Evolutionary conservation across 2,113 vertebrate genomes (phyloP).

Genomic region (Hydropotes inermis): DNA sequence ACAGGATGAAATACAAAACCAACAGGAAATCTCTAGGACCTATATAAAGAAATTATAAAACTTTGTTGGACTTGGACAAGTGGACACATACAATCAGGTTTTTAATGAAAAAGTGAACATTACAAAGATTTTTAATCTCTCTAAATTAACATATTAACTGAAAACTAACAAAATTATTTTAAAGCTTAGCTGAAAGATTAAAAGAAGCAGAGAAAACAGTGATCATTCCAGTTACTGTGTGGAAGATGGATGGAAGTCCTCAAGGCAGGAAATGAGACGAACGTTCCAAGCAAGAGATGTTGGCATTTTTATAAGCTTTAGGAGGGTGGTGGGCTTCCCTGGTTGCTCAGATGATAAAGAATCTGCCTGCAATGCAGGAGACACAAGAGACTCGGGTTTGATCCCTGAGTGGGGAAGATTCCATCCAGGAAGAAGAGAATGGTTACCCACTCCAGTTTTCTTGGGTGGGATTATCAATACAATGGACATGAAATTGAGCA

Average conservation of each 20-base stretch:
- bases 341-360: neutral
- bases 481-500: neutral
- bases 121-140: constrained; percentile 4
- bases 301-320: neutral
- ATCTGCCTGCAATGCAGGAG: neutral
- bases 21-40: neutral
- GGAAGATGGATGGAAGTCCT: neutral
- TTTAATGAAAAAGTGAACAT: neutral
- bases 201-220: neutral
- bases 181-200: neutral
- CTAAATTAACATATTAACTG: neutral
- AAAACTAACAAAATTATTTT: neutral
- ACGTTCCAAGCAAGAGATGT: neutral
- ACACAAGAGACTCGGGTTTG: neutral
- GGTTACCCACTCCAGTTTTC: neutral
- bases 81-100: neutral
- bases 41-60: neutral
- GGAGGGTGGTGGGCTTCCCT: neutral
- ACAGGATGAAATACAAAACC: neutral
- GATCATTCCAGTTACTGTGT: neutral
- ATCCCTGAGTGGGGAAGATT: neutral
- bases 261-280: neutral
- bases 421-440: neutral
- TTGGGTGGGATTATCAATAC: neutral
- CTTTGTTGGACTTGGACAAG: neutral